A percentile compares a stretch with the other conserved stretches of the same genome.
Evolutionary conservation across 2,113 vertebrate genomes (phyloP).

Genomic region (Percopsis transmontana): DNA sequence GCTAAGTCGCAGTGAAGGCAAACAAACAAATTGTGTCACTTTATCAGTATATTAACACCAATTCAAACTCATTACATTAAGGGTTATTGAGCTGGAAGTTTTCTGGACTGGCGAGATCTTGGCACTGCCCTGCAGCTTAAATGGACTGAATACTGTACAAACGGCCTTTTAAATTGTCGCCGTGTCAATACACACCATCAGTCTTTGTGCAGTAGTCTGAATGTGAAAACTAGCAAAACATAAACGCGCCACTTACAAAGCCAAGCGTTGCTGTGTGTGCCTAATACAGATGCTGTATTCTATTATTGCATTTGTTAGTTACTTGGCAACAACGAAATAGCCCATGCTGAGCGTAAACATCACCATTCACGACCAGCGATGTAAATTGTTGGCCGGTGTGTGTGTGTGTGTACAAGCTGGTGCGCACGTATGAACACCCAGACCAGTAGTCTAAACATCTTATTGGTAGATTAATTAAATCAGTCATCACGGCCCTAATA

Average conservation of each 20-base stretch:
- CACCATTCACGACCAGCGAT: no score
- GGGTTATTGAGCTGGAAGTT: slow-evolving; percentile 76
- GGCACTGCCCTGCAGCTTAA: slow-evolving; percentile 65
- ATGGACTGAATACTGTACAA: slow-evolving; percentile 60
- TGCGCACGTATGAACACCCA: slow-evolving; percentile 21
- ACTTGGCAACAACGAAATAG: no score
- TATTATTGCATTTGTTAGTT: not conserved
- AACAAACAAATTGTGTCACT: slow-evolving; percentile 76
- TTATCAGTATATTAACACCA: slow-evolving; percentile 82
- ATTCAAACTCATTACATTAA: slow-evolving; percentile 82
- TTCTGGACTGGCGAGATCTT: slow-evolving; percentile 67
- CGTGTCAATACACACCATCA: slow-evolving; percentile 50
- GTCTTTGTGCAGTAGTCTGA: slow-evolving; percentile 61
- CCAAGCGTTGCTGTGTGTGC: not conserved
- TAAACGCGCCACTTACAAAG: slow-evolving; percentile 43
- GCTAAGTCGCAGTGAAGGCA: slow-evolving; percentile 62
- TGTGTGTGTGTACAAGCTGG: not conserved
- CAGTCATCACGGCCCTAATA: not conserved
- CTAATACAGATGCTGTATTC: not conserved
- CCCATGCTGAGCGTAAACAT: no score
- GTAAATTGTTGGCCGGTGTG: no score
- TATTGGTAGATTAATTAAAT: slow-evolving; percentile 65
- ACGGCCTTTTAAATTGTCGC: slow-evolving; percentile 42
- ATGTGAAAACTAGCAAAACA: slow-evolving; percentile 33
- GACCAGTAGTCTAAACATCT: slow-evolving; percentile 54